A percentile compares a stretch with the other conserved stretches of the same genome.
phyloP scores from a whole-genome alignment of 2,888 invertebrate species.

The Athalia cordata region DNA sequence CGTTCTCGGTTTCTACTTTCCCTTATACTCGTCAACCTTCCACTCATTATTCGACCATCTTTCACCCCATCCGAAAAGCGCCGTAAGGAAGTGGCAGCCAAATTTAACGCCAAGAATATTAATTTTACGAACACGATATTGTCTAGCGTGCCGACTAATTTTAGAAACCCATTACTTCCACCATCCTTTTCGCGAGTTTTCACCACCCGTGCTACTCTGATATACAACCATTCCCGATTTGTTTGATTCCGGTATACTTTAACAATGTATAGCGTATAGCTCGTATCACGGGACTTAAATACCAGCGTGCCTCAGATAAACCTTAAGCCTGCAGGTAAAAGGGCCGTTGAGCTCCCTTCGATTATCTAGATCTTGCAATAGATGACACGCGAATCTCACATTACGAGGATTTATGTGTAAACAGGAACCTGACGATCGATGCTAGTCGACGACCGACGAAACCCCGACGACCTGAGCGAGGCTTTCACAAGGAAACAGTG shows the following conservation, averaged over 20 bases:
- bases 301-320: conserved; percentile 34
- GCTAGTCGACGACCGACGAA: conserved; percentile 44
- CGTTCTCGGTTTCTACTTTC: not conserved
- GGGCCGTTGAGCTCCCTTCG: conserved; percentile 37
- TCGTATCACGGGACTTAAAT: conserved; percentile 11
- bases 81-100: not conserved
- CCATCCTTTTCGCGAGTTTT: conserved; percentile 20
- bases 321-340: conserved; percentile 30
- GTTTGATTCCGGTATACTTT: conserved; percentile 18
- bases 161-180: conserved; percentile 30
- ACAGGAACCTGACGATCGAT: conserved; percentile 56
- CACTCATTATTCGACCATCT: not conserved
- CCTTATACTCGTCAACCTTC: not conserved
- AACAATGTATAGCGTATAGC: not conserved
- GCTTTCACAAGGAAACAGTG: conserved; percentile 37
- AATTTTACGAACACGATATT: conserved; percentile 21
- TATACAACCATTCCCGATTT: not conserved
- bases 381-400: conserved; percentile 67
- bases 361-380: conserved; percentile 40
- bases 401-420: conserved; percentile 63
- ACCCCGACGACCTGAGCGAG: conserved; percentile 45
- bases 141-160: conserved; percentile 28
- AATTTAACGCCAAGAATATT: conserved; percentile 25
- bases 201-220: not conserved
- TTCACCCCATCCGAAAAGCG: not conserved